These are phyloP conservation scores for Amphiprion percula DNA, from an alignment of 2,113 vertebrate genomes.

Conservation along the genomic window DNA sequence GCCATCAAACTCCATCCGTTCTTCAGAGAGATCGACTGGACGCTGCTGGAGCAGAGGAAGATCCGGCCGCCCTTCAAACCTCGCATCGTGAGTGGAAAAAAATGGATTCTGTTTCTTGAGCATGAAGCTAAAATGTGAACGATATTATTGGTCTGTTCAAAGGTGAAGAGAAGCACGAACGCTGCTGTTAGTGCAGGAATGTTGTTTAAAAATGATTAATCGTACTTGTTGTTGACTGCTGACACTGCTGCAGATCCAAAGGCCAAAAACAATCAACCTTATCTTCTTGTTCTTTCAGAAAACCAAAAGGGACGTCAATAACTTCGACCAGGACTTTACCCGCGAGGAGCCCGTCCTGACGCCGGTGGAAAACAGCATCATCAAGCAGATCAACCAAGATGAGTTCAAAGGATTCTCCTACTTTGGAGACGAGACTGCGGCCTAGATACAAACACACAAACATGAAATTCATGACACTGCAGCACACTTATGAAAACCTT, in stretches of 20 bases:
- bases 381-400: constrained; percentile 99
- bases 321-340: constrained; percentile 99
- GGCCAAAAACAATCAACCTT: not conserved
- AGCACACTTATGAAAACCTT: no score
- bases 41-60: constrained; percentile 94
- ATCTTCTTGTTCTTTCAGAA: constrained; percentile 84
- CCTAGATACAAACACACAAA: constrained; percentile 17
- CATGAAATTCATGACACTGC: no score
- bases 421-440: constrained; percentile 91
- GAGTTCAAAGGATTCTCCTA: constrained; percentile 99
- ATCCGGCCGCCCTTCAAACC: constrained; percentile 97
- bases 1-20: constrained; percentile 95
- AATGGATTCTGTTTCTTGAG: not conserved
- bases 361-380: constrained; percentile 92
- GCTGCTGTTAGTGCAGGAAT: no score
- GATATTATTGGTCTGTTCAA: no score
- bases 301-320: constrained; percentile 99
- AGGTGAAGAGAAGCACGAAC: no score
- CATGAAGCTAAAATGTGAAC: no score
- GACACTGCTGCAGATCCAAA: not conserved
- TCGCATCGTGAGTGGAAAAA: constrained; percentile 91
- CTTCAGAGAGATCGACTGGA: constrained; percentile 99
- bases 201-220: not conserved
- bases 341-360: constrained; percentile 97
- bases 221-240: not conserved